These are phyloP conservation scores for Helogale parvula DNA, from an alignment of 2,113 vertebrate genomes.

Conservation along the genomic window DNA sequence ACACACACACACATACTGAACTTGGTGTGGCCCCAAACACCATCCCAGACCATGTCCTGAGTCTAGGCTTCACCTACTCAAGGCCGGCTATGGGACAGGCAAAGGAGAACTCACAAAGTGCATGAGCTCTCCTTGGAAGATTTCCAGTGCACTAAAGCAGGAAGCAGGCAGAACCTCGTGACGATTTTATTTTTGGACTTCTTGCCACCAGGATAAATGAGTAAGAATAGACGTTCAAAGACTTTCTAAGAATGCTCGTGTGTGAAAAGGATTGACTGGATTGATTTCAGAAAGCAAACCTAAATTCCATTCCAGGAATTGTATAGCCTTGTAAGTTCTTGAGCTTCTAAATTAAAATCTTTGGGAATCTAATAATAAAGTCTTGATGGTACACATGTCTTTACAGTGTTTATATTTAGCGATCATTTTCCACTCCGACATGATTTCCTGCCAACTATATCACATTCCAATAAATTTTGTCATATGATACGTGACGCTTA, in stretches of 20 bases:
- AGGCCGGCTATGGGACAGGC: background rate
- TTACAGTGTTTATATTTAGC: constrained; percentile 75
- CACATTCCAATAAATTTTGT: constrained; percentile 65
- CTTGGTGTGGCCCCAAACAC: background rate
- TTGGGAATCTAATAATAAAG: constrained; percentile 76
- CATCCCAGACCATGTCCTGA: background rate
- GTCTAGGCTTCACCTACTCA: background rate
- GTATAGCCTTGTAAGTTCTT: constrained; percentile 60
- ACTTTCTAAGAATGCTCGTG: constrained; percentile 79
- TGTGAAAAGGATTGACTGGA: constrained; percentile 58
- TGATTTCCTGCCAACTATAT: constrained; percentile 73
- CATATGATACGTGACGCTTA: constrained; percentile 41
- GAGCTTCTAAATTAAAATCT: constrained; percentile 74
- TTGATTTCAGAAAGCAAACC: constrained; percentile 71
- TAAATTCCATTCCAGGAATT: constrained; percentile 74
- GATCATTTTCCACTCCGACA: constrained; percentile 72
- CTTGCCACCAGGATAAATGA: constrained; percentile 41
- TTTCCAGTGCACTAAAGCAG: constrained; percentile 44
- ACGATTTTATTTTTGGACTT: constrained; percentile 70
- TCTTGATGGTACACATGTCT: constrained; percentile 54
- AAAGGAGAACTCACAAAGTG: background rate
- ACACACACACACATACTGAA: background rate
- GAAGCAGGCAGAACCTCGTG: constrained; percentile 49
- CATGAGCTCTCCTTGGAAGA: constrained; percentile 16
- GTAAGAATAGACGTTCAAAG: constrained; percentile 72